These are phyloP conservation scores for Eupithecia subfuscata DNA, from an alignment of 2,888 invertebrate species.

Conservation along the genomic window DNA sequence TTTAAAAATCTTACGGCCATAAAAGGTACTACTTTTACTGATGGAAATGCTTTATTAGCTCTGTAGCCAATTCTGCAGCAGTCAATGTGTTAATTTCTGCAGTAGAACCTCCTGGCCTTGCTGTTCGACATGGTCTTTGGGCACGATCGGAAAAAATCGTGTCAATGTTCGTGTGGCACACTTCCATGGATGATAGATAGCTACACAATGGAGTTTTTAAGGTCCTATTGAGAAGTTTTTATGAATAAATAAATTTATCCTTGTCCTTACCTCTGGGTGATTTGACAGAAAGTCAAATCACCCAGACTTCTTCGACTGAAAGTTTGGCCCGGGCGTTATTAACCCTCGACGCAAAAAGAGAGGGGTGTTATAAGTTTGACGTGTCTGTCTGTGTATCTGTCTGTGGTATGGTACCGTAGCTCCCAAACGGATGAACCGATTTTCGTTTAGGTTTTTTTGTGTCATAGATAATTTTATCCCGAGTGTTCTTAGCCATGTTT, in stretches of 20 bases:
- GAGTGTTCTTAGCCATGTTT: no score
- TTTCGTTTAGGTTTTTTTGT: no score
- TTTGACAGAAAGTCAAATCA: not conserved
- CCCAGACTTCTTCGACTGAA: no score
- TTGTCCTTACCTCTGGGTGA: not conserved
- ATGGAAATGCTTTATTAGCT: no score
- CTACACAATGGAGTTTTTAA: conserved; percentile 17
- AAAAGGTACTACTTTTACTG: no score
- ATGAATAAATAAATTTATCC: not conserved
- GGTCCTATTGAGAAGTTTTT: not conserved
- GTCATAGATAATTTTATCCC: no score
- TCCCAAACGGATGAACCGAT: no score
- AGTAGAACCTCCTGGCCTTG: conserved; percentile 17
- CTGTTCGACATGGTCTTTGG: conserved; percentile 23
- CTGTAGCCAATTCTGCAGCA: not conserved
- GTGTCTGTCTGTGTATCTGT: no score
- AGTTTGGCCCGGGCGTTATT: not conserved
- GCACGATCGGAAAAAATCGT: conserved; percentile 23
- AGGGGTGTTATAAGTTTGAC: no score
- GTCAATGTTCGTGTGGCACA: conserved; percentile 25
- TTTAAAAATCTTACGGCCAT: no score
- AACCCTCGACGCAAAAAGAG: no score
- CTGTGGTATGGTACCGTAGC: no score
- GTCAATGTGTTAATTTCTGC: not conserved
- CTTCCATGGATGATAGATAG: conserved; percentile 16